A percentile compares a stretch with the other conserved stretches of the same genome.
Evolutionary conservation across 2,888 invertebrate species (phyloP).

Genomic region (Dicyrtoma fusca): DNA sequence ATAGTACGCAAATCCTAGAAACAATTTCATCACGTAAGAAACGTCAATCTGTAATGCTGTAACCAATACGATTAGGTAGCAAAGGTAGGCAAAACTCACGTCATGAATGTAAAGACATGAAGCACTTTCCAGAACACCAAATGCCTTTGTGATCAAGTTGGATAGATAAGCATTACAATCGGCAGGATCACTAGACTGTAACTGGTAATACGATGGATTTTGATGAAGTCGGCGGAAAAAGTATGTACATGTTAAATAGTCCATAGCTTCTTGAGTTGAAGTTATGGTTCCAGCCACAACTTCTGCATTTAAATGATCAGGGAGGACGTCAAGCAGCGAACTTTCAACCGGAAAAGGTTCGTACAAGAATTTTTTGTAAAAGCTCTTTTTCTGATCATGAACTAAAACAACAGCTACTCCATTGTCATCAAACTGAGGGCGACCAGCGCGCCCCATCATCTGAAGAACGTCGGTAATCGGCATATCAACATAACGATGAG

Average conservation of each 20-base stretch:
- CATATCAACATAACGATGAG: conserved; percentile 96
- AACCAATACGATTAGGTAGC: background rate
- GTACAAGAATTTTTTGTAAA: conserved; percentile 98
- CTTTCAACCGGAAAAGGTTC: conserved; percentile 99
- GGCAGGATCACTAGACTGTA: conserved; percentile 72
- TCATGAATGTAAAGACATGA: conserved; percentile 79
- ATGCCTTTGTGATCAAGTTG: conserved; percentile 75
- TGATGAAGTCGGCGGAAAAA: conserved; percentile 89
- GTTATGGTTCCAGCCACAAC: conserved; percentile 91
- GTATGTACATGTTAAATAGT: conserved; percentile 98
- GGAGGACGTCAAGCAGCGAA: conserved; percentile 82
- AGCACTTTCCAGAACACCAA: conserved; percentile 73
- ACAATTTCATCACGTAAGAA: conserved; percentile 37
- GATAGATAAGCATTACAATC: conserved; percentile 77
- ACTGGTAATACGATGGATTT: conserved; percentile 84
- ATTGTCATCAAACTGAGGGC: conserved; percentile 94
- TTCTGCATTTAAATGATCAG: conserved; percentile 98
- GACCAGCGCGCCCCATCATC: conserved; percentile 99
- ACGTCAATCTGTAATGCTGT: background rate
- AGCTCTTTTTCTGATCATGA: conserved; percentile 96
- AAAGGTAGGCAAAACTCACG: conserved; percentile 61
- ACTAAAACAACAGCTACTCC: conserved; percentile 73
- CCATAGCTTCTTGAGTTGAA: conserved; percentile 87
- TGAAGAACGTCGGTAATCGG: conserved; percentile 99
- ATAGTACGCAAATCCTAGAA: conserved; percentile 67